Conservation (phyloP, 2,113 vertebrate genomes). For the Chunga burmeisteri region DNA sequence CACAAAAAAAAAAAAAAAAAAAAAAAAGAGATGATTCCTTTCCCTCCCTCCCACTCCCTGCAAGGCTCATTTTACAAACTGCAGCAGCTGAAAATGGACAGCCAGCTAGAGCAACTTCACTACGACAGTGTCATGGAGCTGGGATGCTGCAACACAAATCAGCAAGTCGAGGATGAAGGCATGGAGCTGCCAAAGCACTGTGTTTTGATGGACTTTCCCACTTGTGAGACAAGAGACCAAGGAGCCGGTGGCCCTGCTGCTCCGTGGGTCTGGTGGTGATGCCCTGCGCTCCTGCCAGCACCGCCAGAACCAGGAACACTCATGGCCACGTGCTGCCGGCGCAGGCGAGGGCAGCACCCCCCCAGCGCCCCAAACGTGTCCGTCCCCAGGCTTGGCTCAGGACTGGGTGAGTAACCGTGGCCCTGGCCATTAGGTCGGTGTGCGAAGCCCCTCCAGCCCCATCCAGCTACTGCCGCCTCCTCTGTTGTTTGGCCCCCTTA, state of each 20-base stretch:
- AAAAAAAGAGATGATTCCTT: background rate
- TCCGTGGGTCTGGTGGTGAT: accelerated
- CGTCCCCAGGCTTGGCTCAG: background rate
- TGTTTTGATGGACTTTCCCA: accelerated
- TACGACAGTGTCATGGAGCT: accelerated
- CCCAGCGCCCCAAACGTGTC: accelerated
- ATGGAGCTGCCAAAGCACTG: accelerated
- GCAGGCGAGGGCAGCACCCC: background rate
- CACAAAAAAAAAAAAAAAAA: background rate
- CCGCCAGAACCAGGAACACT: accelerated
- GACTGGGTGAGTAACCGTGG: background rate
- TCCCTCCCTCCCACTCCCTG: background rate
- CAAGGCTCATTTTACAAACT: background rate
- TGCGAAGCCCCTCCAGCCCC: background rate
- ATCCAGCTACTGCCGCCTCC: background rate
- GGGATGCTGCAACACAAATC: background rate
- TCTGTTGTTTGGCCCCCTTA: background rate
- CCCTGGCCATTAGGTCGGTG: background rate
- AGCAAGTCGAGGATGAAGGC: accelerated
- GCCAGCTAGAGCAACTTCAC: background rate
- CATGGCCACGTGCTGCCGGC: accelerated
- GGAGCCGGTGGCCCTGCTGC: background rate
- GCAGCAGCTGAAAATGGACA: background rate
- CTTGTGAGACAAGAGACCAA: background rate
- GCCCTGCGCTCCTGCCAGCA: background rate